Conservation (phyloP, 1,140 invertebrate species). For the Calosoma granatense region DNA sequence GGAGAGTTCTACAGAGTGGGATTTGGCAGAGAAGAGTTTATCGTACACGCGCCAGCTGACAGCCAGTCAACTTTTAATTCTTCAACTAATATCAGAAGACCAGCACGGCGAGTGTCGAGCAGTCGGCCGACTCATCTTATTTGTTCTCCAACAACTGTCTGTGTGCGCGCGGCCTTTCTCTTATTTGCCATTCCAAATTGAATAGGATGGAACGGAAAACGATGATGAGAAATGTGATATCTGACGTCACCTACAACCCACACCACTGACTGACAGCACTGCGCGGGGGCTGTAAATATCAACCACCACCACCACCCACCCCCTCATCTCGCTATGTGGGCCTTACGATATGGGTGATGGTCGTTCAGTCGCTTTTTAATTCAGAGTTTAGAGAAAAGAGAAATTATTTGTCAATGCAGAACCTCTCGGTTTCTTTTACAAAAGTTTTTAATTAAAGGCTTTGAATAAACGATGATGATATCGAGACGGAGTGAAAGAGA, state of each 20-base stretch:
- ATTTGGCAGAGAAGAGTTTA: too few species aligned
- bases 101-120: too few species aligned
- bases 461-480: background rate
- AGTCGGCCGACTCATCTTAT: too few species aligned
- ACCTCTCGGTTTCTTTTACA: background rate
- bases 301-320: background rate
- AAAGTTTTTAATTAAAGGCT: background rate
- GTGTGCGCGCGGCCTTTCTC: too few species aligned
- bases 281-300: background rate
- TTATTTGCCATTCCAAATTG: background rate
- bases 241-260: background rate
- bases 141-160: background rate
- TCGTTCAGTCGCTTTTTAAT: background rate
- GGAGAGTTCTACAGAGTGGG: too few species aligned
- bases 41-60: slow-evolving; percentile 22
- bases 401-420: background rate
- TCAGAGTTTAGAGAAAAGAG: background rate
- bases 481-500: too few species aligned
- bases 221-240: background rate
- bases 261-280: too few species aligned
- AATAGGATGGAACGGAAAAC: background rate
- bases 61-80: slow-evolving; percentile 24
- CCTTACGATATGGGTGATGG: too few species aligned
- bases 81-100: slow-evolving; percentile 22
- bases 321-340: too few species aligned